phyloP scores from a whole-genome alignment of 2,113 vertebrate genomes.

The Mastomys natalensis region DNA sequence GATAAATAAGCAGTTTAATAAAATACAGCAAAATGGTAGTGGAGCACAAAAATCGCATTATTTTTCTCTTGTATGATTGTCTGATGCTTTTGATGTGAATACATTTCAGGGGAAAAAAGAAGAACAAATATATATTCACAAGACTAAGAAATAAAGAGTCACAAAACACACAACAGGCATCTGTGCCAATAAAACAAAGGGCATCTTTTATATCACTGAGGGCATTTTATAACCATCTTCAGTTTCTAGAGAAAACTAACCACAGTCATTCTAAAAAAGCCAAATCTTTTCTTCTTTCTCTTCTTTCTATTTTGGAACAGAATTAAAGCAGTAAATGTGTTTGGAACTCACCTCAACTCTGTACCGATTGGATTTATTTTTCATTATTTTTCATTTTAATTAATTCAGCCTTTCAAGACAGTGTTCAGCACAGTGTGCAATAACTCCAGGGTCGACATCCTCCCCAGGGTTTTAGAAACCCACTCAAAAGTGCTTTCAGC shows the following conservation, averaged over 20 bases:
- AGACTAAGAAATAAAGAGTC: constrained; percentile 6
- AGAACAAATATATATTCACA: not conserved
- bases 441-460: constrained; percentile 22
- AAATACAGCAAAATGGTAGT: constrained; percentile 14
- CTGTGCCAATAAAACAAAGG: not conserved
- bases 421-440: not conserved
- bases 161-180: not conserved
- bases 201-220: constrained; percentile 16
- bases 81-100: not conserved
- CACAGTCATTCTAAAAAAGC: not conserved
- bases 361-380: constrained; percentile 47
- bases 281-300: constrained; percentile 28
- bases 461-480: not conserved
- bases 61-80: not conserved
- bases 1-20: constrained; percentile 38
- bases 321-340: constrained; percentile 42
- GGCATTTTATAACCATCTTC: not conserved
- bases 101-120: not conserved
- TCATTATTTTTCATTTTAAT: constrained; percentile 59
- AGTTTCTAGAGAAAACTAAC: not conserved
- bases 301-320: constrained; percentile 26
- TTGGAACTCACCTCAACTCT: constrained; percentile 18
- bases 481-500: not conserved
- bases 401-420: constrained; percentile 48
- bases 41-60: not conserved